Evolutionary conservation across 1,140 invertebrate species (phyloP), one percentile per base, ranked within the genome.

Genomic region (Anoplolepis gracilipes): DNA sequence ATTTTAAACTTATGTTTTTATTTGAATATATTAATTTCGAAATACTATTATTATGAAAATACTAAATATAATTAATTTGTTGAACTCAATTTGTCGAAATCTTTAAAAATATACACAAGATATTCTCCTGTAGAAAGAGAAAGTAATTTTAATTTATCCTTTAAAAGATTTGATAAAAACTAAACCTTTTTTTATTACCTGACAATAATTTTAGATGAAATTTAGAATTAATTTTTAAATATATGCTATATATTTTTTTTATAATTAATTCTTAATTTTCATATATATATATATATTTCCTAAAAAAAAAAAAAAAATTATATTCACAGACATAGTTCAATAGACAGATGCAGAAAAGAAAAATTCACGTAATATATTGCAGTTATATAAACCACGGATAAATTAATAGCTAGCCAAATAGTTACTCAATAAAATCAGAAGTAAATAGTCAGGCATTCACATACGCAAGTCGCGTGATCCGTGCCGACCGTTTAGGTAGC

Each of bases 401-500:
- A 16, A 49, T 36, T 55, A 55, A 76, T 28, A 62, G 57, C 25
- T 11, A 42, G 25, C 4, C 19, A 33, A 19, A 73, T 33, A 77
- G 16, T 53, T 55, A 53, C 25, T 6, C 16, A 55, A 30, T 55
- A 69, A 49, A 49, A 70, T 79, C 33, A 36, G 28, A 7, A 53
- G 42, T 69, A 55, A 79, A 57, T 49, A 79, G 64, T 13, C 42
- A 28, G 30, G 39, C 42, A 13, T 67, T 49, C 46, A 19, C 36
- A 8, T 10, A 67, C n/a, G 64, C 64, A 8, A 69, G 76, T 79
- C 76, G 75, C 75, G 76, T 69, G 77, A 79, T 70, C 64, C 13
- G 64, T 28, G n/a, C 4, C 64, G 64, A 55, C 22, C 77, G 46
- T 79, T 79, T 79, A 79, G 33, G 64, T 39, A 28, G 46, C 30